Evolutionary conservation across 92 coral and sea anemone species (phyloP).

Genomic region (Parazoanthus swiftii): DNA sequence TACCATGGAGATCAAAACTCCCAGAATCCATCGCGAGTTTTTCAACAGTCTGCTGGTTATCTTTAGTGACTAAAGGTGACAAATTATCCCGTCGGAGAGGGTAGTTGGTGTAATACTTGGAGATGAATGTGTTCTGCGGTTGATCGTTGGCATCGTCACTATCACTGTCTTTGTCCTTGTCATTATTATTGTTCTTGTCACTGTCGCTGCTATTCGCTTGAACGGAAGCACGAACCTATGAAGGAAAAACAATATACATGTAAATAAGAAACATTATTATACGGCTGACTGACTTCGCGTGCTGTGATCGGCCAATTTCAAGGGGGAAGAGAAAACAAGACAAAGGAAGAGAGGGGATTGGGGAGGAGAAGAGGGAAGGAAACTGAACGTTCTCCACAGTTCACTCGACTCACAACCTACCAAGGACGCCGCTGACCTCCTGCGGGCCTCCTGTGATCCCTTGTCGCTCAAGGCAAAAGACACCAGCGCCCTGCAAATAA

Average conservation of each 20-base stretch:
- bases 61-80: neutral
- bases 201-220: conserved; percentile 46
- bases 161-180: neutral
- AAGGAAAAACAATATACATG: no score
- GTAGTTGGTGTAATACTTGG: conserved; percentile 29
- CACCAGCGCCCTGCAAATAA: conserved; percentile 45
- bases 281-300: no score
- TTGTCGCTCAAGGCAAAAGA: conserved; percentile 48
- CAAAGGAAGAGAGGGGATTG: no score
- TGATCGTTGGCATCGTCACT: neutral
- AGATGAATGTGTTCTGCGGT: conserved; percentile 20
- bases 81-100: neutral
- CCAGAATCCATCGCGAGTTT: conserved; percentile 17
- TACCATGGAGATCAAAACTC: neutral
- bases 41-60: neutral
- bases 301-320: no score
- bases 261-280: no score
- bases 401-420: neutral
- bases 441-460: conserved; percentile 22
- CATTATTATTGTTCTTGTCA: conserved; percentile 18
- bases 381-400: neutral
- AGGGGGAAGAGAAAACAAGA: no score
- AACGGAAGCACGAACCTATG: neutral
- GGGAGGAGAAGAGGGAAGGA: no score
- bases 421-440: neutral